Evolutionary conservation across 2,113 vertebrate genomes (phyloP), one percentile per base, ranked within the genome.

Genomic region (Gobio gobio): DNA sequence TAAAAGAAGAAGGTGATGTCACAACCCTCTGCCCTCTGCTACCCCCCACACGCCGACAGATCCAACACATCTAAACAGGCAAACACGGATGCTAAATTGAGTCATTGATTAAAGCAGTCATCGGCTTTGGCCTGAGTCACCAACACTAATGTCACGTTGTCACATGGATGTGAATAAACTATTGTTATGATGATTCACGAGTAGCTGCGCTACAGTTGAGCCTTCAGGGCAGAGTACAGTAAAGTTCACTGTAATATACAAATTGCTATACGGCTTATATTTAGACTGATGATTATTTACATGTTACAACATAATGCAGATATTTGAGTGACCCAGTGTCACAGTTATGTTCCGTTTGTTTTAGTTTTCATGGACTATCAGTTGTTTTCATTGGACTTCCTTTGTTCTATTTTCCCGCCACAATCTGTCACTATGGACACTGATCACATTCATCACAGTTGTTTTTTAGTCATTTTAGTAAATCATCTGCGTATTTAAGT

Each of bases 91-190:
- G 77, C 86, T 84, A 74, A 86, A 81, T 61, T 74, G 76, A 82
- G 82, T 82, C 76, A 76, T 73, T 87, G 85, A 87, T 88, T 87
- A 83, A 85, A 75, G 82, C 64, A 75, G 73, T 77, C 47, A 58
- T 81, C 43, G 47, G 58, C 78, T 80, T 51, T 26, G 20, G 70
- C 20, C 54, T 66, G 83, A 88, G 80, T 82, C 79, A 76, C 68
- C 63, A 45, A 36, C 14, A 36, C 58, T 83, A 87, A 86, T 85
- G 74, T 63, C 63, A 74, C 1, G 9, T 82, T 88, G 80, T 81
- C 79, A 78, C 86, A 77, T 24, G 36, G 80, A 82, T 26, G 64
- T 49, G 70, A 88, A 87, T 59, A 87, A 88, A 79, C 45, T 54
- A 66, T 74, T 86, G 75, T 76, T 79, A 36, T 72, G 64, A 77